Percentiles rank a stretch among this genome's conserved stretches.
Evolutionary conservation across 2,797 vertebrate species (phyloP).

Genomic region (Rhinatrema bivittatum): DNA sequence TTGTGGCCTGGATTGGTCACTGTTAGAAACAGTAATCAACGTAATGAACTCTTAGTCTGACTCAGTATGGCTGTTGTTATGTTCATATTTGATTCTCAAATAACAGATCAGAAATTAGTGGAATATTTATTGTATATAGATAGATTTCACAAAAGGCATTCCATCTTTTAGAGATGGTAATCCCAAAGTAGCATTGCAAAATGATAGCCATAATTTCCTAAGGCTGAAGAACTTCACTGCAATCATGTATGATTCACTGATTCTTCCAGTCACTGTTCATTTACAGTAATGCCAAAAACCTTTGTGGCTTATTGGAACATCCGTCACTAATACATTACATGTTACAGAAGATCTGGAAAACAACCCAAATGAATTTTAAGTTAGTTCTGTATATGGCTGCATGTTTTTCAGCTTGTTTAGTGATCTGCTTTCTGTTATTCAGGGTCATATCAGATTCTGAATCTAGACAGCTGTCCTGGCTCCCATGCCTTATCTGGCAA

Average conservation of each 20-base stretch:
- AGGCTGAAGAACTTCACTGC: too few species aligned
- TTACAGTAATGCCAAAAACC: slow-evolving; percentile 7
- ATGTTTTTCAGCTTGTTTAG: slow-evolving; percentile 7
- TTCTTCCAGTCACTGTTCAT: slow-evolving; percentile 4
- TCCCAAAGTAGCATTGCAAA: too few species aligned
- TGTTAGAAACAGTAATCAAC: too few species aligned
- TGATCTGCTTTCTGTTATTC: slow-evolving; percentile 9
- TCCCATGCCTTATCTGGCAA: slow-evolving; percentile 17
- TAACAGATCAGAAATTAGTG: too few species aligned
- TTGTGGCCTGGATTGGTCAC: too few species aligned
- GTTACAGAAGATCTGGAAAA: slow-evolving; percentile 21
- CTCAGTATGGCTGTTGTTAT: too few species aligned
- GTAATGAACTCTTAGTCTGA: too few species aligned
- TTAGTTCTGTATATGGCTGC: slow-evolving; percentile 18
- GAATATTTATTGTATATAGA: too few species aligned
- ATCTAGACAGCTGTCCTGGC: slow-evolving; percentile 12
- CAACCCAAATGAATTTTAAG: slow-evolving; percentile 14
- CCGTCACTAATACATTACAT: slow-evolving; percentile 11
- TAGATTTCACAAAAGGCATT: too few species aligned
- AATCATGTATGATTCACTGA: background rate
- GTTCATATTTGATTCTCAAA: too few species aligned
- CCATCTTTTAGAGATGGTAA: too few species aligned
- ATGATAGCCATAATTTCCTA: too few species aligned
- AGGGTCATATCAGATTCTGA: slow-evolving; percentile 7
- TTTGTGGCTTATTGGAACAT: background rate